Base-by-base conservation (phyloP, 2,888 invertebrate genomes). In the Lampropteryx suffumata region DNA sequence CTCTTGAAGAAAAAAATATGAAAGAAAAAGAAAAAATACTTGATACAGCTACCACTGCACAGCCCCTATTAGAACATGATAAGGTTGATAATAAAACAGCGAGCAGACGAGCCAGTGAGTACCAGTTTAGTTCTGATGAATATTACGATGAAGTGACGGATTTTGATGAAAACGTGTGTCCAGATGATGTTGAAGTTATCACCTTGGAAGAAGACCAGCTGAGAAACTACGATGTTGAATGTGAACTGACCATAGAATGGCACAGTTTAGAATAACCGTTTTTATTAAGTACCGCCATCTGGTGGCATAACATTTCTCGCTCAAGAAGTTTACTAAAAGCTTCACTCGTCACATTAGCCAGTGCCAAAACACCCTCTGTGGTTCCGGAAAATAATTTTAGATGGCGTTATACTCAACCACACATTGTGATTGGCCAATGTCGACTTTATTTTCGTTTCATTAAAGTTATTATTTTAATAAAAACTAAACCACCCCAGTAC, bases 71-170 rank as follows among this genome's bases (percentile, higher is more conserved):
- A 32, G 29, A 47, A 37, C 24, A 32, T 5, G 33, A 40, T 33
- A 51, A 58, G 36, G 42, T 14, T 13, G 9, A 55, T 39, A 58
- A 65, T 59, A 47, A 54, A 46, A 51, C 62, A 41, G 39, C 60
- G 26, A 51, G 12, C 2, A 69, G 82, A 26, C 67, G 82, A 4
- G 64, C 62, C 0, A 69, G 70, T 12, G 86, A 86, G 9, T 88
- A 89, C 44, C 62, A 74, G 58, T 84, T 85, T 29, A 83, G 83
- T 48, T 82, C 85, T 0, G 53, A 69, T 0, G 87, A 88, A 52
- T 87, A 87, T 52, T 84, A 86, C 30, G 87, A 85, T 9, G 85
- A 86, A 1, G 35, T 54, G 0, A 42, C 58, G 0, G 71, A 71
- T 1, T 84, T 86, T 34, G 66, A 76, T 8, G 28, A 11, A 0